Conservation (phyloP, 2,888 invertebrate genomes). For the Calameuta filiformis region DNA sequence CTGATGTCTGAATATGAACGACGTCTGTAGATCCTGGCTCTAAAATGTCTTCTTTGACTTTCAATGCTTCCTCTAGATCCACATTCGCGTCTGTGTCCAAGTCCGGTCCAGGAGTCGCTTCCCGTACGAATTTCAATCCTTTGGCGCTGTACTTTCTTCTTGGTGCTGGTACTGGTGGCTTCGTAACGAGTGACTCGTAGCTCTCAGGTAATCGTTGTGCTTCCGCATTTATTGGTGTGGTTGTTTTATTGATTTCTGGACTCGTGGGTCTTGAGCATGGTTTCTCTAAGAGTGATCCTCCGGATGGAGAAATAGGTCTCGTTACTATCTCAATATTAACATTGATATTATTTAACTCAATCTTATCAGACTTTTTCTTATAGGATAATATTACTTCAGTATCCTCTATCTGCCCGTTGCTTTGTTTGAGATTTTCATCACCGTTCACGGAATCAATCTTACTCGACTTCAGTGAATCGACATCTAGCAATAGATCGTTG, state of each 20-base stretch:
- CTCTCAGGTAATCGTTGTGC: conserved; percentile 42
- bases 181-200: conserved; percentile 39
- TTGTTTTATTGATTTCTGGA: conserved; percentile 34
- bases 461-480: not conserved
- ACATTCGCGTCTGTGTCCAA: conserved; percentile 23
- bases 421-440: not conserved
- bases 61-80: not conserved
- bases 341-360: not conserved
- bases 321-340: not conserved
- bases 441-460: not conserved
- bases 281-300: not conserved
- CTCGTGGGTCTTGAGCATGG: conserved; percentile 29
- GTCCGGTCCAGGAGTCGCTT: conserved; percentile 56
- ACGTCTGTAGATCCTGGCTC: not conserved
- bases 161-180: conserved; percentile 19
- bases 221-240: conserved; percentile 37
- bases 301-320: not conserved
- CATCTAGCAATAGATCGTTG: not conserved
- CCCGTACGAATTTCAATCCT: conserved; percentile 49
- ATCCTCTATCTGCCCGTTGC: not conserved
- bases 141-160: conserved; percentile 49
- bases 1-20: not conserved
- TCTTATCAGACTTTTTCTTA: not conserved
- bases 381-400: not conserved
- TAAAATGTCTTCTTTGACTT: not conserved